Percentiles rank a stretch among this genome's conserved stretches.
Evolutionary conservation across 1,140 invertebrate species (phyloP).

Genomic region (Drosophila varians): DNA sequence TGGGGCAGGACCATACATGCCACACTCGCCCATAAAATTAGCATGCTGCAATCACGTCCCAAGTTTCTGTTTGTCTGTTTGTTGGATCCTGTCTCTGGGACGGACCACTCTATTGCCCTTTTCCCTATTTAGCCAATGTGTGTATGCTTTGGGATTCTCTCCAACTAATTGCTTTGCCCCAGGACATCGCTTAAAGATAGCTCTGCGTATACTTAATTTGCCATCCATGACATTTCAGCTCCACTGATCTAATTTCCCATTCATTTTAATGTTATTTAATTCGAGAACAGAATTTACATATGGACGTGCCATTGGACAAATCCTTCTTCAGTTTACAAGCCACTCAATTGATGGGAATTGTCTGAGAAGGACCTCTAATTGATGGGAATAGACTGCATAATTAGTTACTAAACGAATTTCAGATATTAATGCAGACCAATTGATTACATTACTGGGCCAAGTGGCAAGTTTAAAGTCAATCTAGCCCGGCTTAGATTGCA

Average conservation of each 20-base stretch:
- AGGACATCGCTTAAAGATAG: background rate
- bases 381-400: background rate
- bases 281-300: background rate
- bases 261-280: background rate
- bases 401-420: background rate
- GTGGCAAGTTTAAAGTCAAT: too few species aligned
- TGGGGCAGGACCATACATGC: background rate
- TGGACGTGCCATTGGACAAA: background rate
- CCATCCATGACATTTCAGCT: background rate
- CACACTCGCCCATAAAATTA: constrained; percentile 32
- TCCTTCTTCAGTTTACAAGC: background rate
- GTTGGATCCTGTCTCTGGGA: constrained; percentile 15
- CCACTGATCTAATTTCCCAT: background rate
- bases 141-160: background rate
- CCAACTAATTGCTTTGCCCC: constrained; percentile 12
- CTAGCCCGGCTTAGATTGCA: background rate
- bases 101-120: constrained; percentile 31
- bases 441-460: background rate
- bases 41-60: constrained; percentile 44
- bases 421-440: background rate
- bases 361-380: background rate
- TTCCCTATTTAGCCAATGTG: constrained; percentile 7
- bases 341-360: background rate
- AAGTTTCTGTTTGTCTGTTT: constrained; percentile 13
- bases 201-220: background rate